Evolutionary conservation across 2,113 vertebrate species (phyloP).

Genomic region (Centrocercus urophasianus): DNA sequence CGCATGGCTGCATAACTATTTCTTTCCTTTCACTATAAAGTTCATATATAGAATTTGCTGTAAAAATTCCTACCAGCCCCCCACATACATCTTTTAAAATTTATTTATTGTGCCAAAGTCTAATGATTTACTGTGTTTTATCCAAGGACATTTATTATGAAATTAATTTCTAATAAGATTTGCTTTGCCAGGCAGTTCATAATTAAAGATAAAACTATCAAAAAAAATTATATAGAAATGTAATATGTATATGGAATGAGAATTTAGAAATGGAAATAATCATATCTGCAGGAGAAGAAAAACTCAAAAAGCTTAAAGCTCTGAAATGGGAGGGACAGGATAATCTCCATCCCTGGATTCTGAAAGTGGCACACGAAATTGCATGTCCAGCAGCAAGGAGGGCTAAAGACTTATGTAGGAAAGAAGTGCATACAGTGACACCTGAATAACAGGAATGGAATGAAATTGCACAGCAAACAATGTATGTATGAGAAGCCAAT

Average conservation of each 20-base stretch:
- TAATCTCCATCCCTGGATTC: slow-evolving; percentile 43
- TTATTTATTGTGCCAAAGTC: slow-evolving; percentile 48
- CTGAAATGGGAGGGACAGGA: slow-evolving; percentile 35
- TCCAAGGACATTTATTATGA: slow-evolving; percentile 53
- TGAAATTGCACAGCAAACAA: slow-evolving; percentile 1
- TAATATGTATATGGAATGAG: slow-evolving; percentile 15
- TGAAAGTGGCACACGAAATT: slow-evolving; percentile 52
- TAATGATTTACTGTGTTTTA: slow-evolving; percentile 49
- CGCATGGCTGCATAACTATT: neutral
- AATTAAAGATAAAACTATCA: slow-evolving; percentile 66
- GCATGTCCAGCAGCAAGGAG: slow-evolving; percentile 56
- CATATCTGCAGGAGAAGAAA: neutral
- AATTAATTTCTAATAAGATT: slow-evolving; percentile 64
- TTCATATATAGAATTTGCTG: neutral
- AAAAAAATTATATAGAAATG: neutral
- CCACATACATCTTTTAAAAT: neutral
- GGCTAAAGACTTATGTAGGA: slow-evolving; percentile 39
- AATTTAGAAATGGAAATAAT: slow-evolving; percentile 27
- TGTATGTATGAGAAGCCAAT: neutral
- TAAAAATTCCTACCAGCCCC: neutral
- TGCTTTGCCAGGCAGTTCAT: slow-evolving; percentile 33
- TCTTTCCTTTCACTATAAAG: neutral
- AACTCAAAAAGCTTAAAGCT: slow-evolving; percentile 17
- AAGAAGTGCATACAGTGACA: slow-evolving; percentile 24
- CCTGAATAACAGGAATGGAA: slow-evolving; percentile 25